Evolutionary conservation across 1,140 invertebrate genomes (phyloP), one percentile per base, ranked within the genome.

Genomic region (Popillia japonica): DNA sequence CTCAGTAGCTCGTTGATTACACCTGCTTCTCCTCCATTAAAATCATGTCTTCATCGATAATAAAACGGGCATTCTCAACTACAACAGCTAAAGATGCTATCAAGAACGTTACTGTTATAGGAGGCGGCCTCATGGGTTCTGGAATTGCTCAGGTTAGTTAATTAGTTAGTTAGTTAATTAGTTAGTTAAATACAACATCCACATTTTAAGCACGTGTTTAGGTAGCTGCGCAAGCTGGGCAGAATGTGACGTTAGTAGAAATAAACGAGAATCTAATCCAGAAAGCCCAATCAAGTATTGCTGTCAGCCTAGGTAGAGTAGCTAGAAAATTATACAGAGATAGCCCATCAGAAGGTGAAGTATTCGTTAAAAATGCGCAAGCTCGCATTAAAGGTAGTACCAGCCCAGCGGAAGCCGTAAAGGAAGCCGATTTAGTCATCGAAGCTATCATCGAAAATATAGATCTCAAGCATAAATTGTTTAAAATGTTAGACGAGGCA

Each of bases 391-490:
- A 89, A 78, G 90, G 89, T 11, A 88, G 89, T 0, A 92, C 92
- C 8, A 90, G 93, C 85, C 81, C 92, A 8, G 86, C 88, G 3
- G 88, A 88, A 59, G 88, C 91, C 75, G 91, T 93, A 0, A 90
- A 91, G 83, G 86, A 89, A 61, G 87, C 93, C 17, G 95, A 96
- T 87, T 86, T 97, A 17, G 93, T 97, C 11, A 90, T 97, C 40
- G 95, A 97, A 88, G 96, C 96, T 7, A 95, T 96, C 85, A 91
- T 96, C 77, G 96, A 97, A 85, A 96, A 96, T 84, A 86, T 97
- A 48, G 90, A 92, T 59, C 84, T 93, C 0, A 97, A 97, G 84
- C 92, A 94, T 81, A 91, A 95, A 80, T 86, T 97, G 0, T 97
- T 97, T 84, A 87, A 90, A 72, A 85, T 87, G 74, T 86, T 92